Percentiles rank a stretch among this genome's conserved stretches.
Evolutionary conservation across 2,797 vertebrate species (phyloP).

Genomic region (Rousettus madagascariensis): DNA sequence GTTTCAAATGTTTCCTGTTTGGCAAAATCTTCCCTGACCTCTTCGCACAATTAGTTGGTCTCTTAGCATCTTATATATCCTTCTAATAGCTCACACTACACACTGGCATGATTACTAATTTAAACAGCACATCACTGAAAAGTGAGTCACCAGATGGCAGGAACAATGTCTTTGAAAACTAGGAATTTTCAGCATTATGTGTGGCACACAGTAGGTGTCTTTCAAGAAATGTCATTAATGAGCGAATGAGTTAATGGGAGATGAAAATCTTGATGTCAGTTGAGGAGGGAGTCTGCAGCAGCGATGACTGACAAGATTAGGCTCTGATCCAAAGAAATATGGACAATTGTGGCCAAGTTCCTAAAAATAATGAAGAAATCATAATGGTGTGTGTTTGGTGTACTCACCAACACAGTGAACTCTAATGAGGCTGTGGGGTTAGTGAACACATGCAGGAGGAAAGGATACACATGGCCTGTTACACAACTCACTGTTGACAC

Average conservation of each 20-base stretch:
- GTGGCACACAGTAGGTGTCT: not conserved
- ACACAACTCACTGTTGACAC: not conserved
- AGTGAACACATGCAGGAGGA: not conserved
- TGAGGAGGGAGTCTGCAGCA: not conserved
- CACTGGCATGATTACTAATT: not conserved
- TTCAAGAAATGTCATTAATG: not conserved
- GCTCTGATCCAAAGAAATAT: not conserved
- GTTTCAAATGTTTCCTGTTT: not conserved
- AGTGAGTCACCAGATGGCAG: not conserved
- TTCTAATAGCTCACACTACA: not conserved
- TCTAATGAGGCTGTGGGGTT: not conserved
- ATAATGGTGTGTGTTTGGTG: not conserved
- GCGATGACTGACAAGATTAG: not conserved
- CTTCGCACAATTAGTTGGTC: not conserved
- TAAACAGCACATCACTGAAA: not conserved
- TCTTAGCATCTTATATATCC: not conserved
- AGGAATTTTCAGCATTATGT: not conserved
- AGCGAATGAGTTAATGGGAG: not conserved
- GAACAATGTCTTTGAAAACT: not conserved
- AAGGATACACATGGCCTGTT: not conserved
- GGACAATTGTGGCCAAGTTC: not conserved
- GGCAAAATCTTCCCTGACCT: not conserved
- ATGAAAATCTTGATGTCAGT: not conserved
- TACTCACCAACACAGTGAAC: not conserved
- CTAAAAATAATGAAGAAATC: not conserved